Evolutionary conservation across 2,113 vertebrate species (phyloP).

Genomic region (Chrysemys picta): DNA sequence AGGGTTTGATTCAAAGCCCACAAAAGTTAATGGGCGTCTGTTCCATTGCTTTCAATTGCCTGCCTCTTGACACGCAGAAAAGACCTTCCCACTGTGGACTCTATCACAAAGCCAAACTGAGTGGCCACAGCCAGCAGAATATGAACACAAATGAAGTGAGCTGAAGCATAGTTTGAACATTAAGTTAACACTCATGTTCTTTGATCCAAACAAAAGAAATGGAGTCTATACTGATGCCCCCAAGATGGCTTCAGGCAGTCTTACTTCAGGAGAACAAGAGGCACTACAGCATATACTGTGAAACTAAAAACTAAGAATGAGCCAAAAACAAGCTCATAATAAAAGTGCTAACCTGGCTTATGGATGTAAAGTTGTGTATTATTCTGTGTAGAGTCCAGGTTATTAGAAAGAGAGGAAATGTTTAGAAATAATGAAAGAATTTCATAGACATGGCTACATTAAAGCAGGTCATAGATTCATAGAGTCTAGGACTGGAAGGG

Average conservation of each 20-base stretch:
- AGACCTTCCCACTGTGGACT: background rate
- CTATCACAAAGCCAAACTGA: background rate
- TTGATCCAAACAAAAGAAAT: background rate
- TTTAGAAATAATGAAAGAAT: slow-evolving; percentile 48
- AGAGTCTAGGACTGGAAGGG: too few species aligned
- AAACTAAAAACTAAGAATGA: background rate
- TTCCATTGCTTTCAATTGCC: background rate
- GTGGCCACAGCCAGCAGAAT: rapidly evolving
- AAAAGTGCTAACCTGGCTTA: too few species aligned
- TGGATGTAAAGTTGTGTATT: background rate
- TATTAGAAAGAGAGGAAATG: slow-evolving; percentile 48
- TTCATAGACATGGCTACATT: slow-evolving; percentile 22
- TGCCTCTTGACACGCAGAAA: background rate
- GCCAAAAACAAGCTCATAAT: rapidly evolving
- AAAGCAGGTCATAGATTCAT: background rate
- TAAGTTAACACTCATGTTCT: background rate
- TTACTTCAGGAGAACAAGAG: background rate
- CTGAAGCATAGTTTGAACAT: background rate
- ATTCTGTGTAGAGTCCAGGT: slow-evolving; percentile 20
- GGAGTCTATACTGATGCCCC: background rate
- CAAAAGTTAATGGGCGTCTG: background rate
- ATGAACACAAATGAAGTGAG: rapidly evolving
- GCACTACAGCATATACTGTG: background rate
- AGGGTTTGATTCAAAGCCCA: background rate
- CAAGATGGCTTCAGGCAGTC: background rate